Percentiles rank a stretch among this genome's conserved stretches.
These are phyloP conservation scores for Cnemophilus loriae DNA, from an alignment of 2,113 vertebrate species.

Conservation along the genomic window DNA sequence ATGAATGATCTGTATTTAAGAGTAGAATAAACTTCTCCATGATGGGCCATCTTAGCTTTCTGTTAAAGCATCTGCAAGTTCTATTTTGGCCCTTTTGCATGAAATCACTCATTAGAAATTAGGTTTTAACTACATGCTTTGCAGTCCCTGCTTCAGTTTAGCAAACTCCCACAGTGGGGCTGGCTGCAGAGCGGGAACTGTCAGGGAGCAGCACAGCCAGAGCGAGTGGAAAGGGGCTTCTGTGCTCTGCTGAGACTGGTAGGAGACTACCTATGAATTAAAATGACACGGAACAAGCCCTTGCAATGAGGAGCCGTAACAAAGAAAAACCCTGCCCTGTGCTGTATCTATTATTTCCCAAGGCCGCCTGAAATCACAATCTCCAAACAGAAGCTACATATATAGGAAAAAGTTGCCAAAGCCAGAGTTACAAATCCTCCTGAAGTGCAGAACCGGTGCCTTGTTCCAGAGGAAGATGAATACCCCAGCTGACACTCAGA, in stretches of 20 bases:
- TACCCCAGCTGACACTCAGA: neutral
- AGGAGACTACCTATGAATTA: neutral
- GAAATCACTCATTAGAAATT: neutral
- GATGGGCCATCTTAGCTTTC: neutral
- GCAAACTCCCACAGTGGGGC: accelerated
- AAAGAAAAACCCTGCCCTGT: neutral
- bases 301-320: neutral
- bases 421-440: neutral
- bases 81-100: neutral
- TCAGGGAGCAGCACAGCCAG: neutral
- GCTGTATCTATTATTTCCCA: neutral
- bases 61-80: neutral
- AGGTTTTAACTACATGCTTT: neutral
- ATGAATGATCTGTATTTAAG: neutral
- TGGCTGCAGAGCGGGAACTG: neutral
- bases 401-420: neutral
- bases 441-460: neutral
- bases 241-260: neutral
- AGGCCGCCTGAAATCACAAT: neutral
- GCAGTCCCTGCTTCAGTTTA: neutral
- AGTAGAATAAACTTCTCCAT: neutral
- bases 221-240: accelerated
- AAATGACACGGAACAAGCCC: neutral
- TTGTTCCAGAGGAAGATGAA: neutral
- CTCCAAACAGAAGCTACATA: neutral